phyloP scores from a whole-genome alignment of 2,888 invertebrate genomes.

The Lamellibrachia satsuma region DNA sequence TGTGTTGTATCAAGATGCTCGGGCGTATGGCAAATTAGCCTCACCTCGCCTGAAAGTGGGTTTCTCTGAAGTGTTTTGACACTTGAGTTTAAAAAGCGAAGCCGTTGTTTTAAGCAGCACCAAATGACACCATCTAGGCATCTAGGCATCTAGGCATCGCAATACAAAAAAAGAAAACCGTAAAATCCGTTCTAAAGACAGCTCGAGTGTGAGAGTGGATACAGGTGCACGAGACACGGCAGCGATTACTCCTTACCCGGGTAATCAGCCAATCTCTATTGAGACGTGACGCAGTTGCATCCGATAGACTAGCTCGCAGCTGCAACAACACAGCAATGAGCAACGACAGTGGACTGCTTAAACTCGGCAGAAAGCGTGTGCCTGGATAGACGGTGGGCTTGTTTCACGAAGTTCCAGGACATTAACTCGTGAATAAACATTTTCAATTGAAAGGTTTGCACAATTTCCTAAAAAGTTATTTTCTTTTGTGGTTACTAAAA shows the following conservation, averaged over 20 bases:
- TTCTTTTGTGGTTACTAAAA: not conserved
- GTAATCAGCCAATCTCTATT: not conserved
- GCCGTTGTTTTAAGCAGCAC: not conserved
- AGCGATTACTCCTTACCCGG: not conserved
- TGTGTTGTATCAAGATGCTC: not conserved
- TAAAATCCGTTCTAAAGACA: constrained; percentile 3
- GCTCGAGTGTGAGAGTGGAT: not conserved
- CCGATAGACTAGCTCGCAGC: not conserved
- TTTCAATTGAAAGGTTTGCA: not conserved
- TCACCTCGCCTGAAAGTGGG: not conserved
- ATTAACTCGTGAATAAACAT: not conserved
- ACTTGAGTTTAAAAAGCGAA: not conserved
- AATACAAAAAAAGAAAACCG: not conserved
- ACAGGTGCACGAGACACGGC: not conserved
- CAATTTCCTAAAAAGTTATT: not conserved
- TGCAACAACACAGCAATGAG: not conserved
- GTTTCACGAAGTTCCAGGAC: not conserved
- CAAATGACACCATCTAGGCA: not conserved
- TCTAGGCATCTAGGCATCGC: too few species aligned
- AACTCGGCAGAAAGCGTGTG: not conserved
- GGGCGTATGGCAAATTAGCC: not conserved
- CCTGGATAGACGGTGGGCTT: not conserved
- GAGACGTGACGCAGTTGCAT: not conserved
- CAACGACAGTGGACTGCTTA: not conserved
- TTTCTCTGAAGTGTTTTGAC: not conserved